Base-by-base conservation (phyloP, 2,113 vertebrate species). In the Podocnemis expansa region DNA sequence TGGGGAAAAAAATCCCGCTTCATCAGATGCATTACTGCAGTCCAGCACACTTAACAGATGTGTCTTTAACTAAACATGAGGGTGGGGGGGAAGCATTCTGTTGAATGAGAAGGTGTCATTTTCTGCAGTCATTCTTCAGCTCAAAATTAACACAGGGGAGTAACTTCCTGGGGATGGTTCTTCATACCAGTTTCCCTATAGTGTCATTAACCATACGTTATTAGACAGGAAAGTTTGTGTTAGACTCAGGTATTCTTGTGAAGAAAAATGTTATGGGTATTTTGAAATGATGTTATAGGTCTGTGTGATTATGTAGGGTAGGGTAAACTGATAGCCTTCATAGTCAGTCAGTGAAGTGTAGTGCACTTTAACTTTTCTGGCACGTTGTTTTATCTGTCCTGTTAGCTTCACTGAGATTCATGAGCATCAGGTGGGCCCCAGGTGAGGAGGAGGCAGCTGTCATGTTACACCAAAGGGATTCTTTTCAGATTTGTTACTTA, bases 191-290 rank as follows among this genome's bases (percentile, higher is more conserved):
- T 89, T 80, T 10, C 92, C 29, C 56, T 22, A 0, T 21, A 16
- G 8, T 21, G 10, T 54, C 10, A 67, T 43, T 78, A 38, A n/a
- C 31, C 34, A 38, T 67, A 34, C 86, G 52, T 55, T 80, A 47
- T 82, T 49, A 58, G 80, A 54, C 88, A n/a, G 21, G 34, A n/a
- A 67, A 58, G 25, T 22, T 91, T 90, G 38, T 10, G 0, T 4
- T 0, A 0, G 43, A 2, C 13, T 54, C 19, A 13, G 45, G 2
- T 80, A 1, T 31, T 0, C 76, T 25, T 34, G n/a, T 84, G 38
- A 11, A 13, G 34, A 51, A 49, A 88, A 80, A 10, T 8, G 5
- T 25, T 24, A 5, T 84, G 1, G 5, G 55, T 22, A 0, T 41
- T 12, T 3, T 56, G 27, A 55, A 51, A 79, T 75, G 31, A 34